These are phyloP conservation scores for Pachypeltis micranthus DNA, from an alignment of 1,140 invertebrate genomes.

Conservation along the genomic window DNA sequence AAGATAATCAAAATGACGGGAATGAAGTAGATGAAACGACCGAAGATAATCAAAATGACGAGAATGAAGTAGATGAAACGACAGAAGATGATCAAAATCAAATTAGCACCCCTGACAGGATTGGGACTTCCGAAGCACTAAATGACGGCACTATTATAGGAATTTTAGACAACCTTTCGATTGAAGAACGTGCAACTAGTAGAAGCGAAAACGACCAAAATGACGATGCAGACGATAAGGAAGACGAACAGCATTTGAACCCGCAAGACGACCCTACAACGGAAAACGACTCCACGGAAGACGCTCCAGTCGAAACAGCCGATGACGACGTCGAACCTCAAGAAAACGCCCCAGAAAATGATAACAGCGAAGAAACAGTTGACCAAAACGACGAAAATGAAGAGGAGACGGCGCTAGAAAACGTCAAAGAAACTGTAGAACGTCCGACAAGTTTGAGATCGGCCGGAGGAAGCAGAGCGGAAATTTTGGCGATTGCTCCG, in stretches of 20 bases:
- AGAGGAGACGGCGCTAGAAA: background rate
- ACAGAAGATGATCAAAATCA: background rate
- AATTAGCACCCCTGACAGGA: background rate
- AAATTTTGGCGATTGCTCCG: background rate
- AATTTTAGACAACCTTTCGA: no score
- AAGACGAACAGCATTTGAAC: constrained; percentile 2
- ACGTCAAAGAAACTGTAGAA: background rate
- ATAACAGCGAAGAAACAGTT: background rate
- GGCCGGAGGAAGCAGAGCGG: background rate
- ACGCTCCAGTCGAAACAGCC: no score
- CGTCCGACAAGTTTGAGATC: background rate
- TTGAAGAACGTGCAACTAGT: no score
- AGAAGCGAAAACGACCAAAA: no score
- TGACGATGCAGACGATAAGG: no score
- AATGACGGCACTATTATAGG: no score
- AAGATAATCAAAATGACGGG: constrained; percentile 17
- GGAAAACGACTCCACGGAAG: background rate
- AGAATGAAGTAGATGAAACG: background rate
- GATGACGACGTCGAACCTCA: background rate
- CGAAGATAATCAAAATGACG: background rate
- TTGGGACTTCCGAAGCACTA: no score
- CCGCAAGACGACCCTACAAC: background rate
- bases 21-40: background rate
- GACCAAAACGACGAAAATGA: background rate
- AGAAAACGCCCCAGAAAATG: background rate